Conservation (phyloP, 1,140 invertebrate species). For the Achatina immaculata region DNA sequence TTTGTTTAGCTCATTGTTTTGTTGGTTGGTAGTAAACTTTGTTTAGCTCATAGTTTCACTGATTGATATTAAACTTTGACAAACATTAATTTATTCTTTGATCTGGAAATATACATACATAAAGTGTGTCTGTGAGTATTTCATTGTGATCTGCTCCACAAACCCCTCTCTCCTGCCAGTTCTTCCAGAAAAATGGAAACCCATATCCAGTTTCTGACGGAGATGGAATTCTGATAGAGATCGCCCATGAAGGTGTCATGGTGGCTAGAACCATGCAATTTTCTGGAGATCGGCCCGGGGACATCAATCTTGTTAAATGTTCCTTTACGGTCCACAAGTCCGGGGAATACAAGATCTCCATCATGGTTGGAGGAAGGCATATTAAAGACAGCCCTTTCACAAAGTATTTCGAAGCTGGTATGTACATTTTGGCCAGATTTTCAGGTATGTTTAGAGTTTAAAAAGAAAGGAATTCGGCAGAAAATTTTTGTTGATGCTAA, state of each 20-base stretch:
- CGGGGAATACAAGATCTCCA: constrained; percentile 87
- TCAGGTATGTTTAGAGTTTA: too few species aligned
- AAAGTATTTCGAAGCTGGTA: constrained; percentile 79
- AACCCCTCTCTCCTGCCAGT: constrained; percentile 75
- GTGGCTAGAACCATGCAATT: constrained; percentile 87
- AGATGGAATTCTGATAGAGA: constrained; percentile 87
- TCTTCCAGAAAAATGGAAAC: constrained; percentile 91
- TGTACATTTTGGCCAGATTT: constrained; percentile 63
- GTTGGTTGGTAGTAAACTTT: too few species aligned
- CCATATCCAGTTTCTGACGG: constrained; percentile 93
- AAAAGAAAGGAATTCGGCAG: neutral
- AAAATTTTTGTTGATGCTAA: too few species aligned
- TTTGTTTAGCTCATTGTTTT: too few species aligned
- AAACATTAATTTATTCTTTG: neutral
- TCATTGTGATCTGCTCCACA: too few species aligned
- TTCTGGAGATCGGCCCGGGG: constrained; percentile 83
- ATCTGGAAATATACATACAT: too few species aligned
- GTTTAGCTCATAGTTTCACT: too few species aligned
- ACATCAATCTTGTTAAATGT: constrained; percentile 86
- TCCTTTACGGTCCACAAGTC: constrained; percentile 92
- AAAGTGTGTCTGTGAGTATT: too few species aligned
- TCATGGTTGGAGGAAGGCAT: constrained; percentile 82
- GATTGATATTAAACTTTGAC: too few species aligned
- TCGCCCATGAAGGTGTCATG: constrained; percentile 85
- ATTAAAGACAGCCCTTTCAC: constrained; percentile 79